phyloP scores from a whole-genome alignment of 2,113 vertebrate genomes.

The Saccopteryx leptura region DNA sequence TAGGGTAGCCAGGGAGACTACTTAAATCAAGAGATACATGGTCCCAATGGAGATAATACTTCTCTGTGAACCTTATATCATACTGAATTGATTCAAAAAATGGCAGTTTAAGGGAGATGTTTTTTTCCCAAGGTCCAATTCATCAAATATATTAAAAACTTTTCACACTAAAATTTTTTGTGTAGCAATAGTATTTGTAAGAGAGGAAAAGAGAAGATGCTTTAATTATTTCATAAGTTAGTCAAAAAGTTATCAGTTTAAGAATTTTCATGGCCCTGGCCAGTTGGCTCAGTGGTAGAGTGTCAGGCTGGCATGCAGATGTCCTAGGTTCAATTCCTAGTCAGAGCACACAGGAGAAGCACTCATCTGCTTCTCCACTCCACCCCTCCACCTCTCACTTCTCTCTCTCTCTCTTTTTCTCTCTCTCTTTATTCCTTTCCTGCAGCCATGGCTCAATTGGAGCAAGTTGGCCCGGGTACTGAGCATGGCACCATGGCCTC shows the following conservation, averaged over 20 bases:
- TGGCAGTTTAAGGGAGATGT: slow-evolving; percentile 49
- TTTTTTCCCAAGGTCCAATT: slow-evolving; percentile 28
- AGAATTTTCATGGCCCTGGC: slow-evolving; percentile 15
- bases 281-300: no score
- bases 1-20: neutral
- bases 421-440: no score
- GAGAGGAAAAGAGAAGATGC: slow-evolving; percentile 11
- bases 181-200: slow-evolving; percentile 45
- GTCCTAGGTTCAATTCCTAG: no score
- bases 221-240: slow-evolving; percentile 71
- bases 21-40: neutral
- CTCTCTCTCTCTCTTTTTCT: no score
- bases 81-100: slow-evolving; percentile 48
- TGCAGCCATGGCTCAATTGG: no score
- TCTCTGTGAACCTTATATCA: slow-evolving; percentile 31
- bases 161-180: slow-evolving; percentile 58
- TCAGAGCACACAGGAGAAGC: no score
- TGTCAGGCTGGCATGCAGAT: no score
- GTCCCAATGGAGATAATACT: neutral
- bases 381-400: no score
- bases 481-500: no score
- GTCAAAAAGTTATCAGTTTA: slow-evolving; percentile 50
- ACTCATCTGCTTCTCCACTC: no score
- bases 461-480: no score
- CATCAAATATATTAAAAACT: slow-evolving; percentile 72